phyloP scores from a whole-genome alignment of 2,113 vertebrate species.

The Carassius auratus region DNA sequence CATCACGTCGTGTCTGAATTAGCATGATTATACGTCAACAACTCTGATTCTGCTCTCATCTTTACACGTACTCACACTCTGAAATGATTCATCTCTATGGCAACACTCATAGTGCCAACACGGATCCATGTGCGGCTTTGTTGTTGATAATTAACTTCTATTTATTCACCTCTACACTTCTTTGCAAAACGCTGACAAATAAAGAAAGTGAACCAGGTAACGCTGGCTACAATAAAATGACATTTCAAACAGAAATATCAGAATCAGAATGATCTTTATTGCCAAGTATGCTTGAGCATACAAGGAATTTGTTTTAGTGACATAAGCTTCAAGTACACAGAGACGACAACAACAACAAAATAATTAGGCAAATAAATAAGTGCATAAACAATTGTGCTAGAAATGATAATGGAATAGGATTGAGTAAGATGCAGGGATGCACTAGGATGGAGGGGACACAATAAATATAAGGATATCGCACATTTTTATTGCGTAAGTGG shows the following conservation, averaged over 20 bases:
- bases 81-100: slow-evolving; percentile 20
- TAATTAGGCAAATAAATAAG: too few species aligned
- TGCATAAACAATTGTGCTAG: too few species aligned
- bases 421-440: too few species aligned
- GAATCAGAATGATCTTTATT: too few species aligned
- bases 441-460: too few species aligned
- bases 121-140: slow-evolving; percentile 12
- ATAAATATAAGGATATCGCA: too few species aligned
- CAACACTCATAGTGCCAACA: slow-evolving; percentile 7
- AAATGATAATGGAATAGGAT: too few species aligned
- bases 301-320: too few species aligned
- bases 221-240: background rate
- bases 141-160: slow-evolving; percentile 15
- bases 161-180: background rate
- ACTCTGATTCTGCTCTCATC: background rate
- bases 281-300: too few species aligned
- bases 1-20: background rate
- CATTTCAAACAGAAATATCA: background rate
- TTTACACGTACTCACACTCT: background rate
- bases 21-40: slow-evolving; percentile 4
- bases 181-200: slow-evolving; percentile 5
- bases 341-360: too few species aligned
- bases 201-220: background rate
- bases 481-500: too few species aligned
- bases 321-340: too few species aligned